phyloP scores from a whole-genome alignment of 2,113 vertebrate genomes.

The Etheostoma cragini region DNA sequence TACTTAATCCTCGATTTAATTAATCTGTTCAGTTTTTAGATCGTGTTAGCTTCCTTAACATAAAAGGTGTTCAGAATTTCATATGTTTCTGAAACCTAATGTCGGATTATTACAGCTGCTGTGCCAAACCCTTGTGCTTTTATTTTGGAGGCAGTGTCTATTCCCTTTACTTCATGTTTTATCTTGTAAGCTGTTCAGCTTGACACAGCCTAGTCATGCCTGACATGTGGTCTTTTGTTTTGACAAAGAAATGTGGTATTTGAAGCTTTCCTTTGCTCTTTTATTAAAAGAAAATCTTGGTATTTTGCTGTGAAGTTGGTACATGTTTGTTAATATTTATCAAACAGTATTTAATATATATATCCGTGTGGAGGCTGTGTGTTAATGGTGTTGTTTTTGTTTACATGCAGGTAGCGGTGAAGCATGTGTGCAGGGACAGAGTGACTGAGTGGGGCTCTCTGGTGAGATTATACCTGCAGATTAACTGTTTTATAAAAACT shows the following conservation, averaged over 20 bases:
- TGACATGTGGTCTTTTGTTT: constrained; percentile 58
- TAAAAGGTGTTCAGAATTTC: neutral
- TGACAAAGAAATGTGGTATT: constrained; percentile 7
- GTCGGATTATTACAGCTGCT: neutral
- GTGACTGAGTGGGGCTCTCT: constrained; percentile 90
- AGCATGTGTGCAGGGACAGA: constrained; percentile 91
- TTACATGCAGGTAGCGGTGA: constrained; percentile 88
- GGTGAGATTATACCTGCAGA: constrained; percentile 43
- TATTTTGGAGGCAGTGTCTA: constrained; percentile 3
- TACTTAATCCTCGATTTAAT: too few relatives aligned
- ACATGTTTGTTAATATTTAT: neutral
- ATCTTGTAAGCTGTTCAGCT: neutral
- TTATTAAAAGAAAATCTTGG: too few relatives aligned
- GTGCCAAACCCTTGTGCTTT: neutral
- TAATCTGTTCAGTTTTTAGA: too few relatives aligned
- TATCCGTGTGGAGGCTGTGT: neutral
- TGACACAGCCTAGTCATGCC: neutral
- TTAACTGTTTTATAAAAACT: neutral
- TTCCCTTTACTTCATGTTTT: neutral
- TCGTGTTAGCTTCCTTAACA: too few relatives aligned
- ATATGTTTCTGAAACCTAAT: neutral
- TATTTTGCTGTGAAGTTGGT: neutral
- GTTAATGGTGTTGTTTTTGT: constrained; percentile 13
- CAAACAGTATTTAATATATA: too few relatives aligned
- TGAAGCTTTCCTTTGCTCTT: neutral